Evolutionary conservation across 2,797 vertebrate species (phyloP).

Genomic region (Gallinago stenura): DNA sequence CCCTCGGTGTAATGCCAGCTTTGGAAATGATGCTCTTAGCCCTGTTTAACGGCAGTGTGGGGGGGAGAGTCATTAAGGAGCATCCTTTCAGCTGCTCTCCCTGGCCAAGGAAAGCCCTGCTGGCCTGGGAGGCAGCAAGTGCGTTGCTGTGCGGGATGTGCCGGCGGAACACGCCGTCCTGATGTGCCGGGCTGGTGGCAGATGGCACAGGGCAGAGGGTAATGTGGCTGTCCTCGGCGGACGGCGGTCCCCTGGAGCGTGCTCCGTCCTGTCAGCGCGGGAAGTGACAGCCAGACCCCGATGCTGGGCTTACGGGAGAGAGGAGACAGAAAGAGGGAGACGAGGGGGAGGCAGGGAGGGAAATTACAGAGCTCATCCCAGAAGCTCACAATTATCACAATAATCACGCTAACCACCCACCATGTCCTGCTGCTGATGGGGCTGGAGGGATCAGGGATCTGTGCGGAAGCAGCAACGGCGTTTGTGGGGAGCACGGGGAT

Average conservation of each 20-base stretch:
- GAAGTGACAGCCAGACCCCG: conserved; percentile 26
- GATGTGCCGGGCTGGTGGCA: conserved; percentile 45
- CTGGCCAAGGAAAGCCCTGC: neutral
- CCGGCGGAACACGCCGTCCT: neutral
- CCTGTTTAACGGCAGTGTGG: neutral
- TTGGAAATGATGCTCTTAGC: neutral
- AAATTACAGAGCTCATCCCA: neutral
- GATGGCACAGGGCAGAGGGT: conserved; percentile 60
- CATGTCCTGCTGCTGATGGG: fast-evolving
- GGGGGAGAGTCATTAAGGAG: neutral
- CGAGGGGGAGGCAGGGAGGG: neutral
- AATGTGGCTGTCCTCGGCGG: conserved; percentile 15
- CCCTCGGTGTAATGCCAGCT: neutral
- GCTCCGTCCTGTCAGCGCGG: neutral
- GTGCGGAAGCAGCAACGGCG: fast-evolving
- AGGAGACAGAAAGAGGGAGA: neutral
- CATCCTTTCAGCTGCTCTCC: neutral
- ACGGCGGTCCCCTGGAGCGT: neutral
- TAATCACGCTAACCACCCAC: fast-evolving
- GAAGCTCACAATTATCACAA: neutral
- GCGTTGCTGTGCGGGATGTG: neutral
- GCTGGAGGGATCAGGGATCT: neutral
- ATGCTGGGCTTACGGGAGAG: neutral
- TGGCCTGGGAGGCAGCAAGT: neutral
- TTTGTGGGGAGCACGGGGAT: neutral